Evolutionary conservation across 2,113 vertebrate genomes (phyloP), one percentile per base, ranked within the genome.

Genomic region (Rattus norvegicus): DNA sequence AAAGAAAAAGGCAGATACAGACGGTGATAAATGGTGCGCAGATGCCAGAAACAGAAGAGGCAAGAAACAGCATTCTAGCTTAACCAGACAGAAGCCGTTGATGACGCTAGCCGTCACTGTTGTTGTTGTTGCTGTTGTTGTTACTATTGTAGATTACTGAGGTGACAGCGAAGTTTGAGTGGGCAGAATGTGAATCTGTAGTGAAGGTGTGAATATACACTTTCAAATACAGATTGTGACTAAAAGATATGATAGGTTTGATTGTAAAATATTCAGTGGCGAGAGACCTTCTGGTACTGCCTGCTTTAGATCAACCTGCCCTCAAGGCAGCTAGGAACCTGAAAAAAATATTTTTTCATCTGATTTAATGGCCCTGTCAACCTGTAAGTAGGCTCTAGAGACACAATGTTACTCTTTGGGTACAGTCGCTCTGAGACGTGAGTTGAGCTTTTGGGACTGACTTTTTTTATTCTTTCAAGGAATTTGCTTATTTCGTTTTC

Each of bases 401-500:
- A 39, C 80, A 65, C 49, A 61, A 49, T 5, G 12, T 8, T 43
- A 90, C 3, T 17, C 65, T 73, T 19, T 91, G 49, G 76, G 72
- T 80, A 91, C 77, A 70, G 92, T 70, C 11, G 19, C 12, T 20
- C 65, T 26, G 26, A 89, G 81, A 8, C 2, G 19, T 17, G 80
- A 87, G 54, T 67, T 24, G 26, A 88, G n/a, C 49, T 39, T 95
- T 87, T 91, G 59, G 9, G 20, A 93, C 16, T 89, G n/a, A 94
- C 79, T 91, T 89, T 80, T 91, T 85, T 87, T 1, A 79, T 36
- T 43, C 90, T 69, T 69, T 63, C 24, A 49, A 93, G 49, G 47
- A 59, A 56, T 90, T 93, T 94, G 39, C 39, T 96, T 69, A 70
- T 93, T 93, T 94, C 47, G 84, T 56, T 92, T 93, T 63, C 65